phyloP scores from a whole-genome alignment of 2,797 vertebrate species.

The Hippoglossus hippoglossus region DNA sequence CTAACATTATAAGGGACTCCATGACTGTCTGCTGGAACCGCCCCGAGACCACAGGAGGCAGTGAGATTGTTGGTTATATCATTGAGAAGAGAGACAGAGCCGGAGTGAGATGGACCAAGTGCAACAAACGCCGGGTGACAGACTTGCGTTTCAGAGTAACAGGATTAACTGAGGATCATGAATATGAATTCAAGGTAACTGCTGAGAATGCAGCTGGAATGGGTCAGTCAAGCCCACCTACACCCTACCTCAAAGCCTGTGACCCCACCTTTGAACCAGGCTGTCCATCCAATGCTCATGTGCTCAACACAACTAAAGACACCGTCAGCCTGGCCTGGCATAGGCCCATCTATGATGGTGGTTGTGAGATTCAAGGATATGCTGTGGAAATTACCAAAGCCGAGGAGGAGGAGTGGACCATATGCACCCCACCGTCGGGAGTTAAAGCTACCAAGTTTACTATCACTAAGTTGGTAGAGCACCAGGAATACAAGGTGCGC shows the following conservation, averaged over 20 bases:
- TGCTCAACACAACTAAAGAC: conserved; percentile 91
- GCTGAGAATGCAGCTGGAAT: conserved; percentile 98
- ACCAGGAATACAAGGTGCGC: conserved; percentile 96
- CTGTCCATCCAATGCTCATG: conserved; percentile 90
- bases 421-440: conserved; percentile 92
- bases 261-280: conserved; percentile 97
- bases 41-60: conserved; percentile 93
- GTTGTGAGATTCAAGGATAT: conserved; percentile 95
- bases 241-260: conserved; percentile 93
- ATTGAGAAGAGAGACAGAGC: conserved; percentile 97
- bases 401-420: conserved; percentile 96
- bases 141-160: conserved; percentile 96
- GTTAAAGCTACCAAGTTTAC: conserved; percentile 90
- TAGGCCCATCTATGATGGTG: conserved; percentile 97
- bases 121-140: conserved; percentile 96
- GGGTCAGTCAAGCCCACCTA: conserved; percentile 90
- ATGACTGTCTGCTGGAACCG: conserved; percentile 98
- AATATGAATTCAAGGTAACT: conserved; percentile 97
- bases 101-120: conserved; percentile 97
- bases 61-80: conserved; percentile 93
- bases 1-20: conserved; percentile 95
- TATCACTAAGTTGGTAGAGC: conserved; percentile 92
- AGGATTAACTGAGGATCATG: conserved; percentile 95
- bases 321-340: conserved; percentile 92
- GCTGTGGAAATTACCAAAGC: conserved; percentile 95